Base-by-base conservation (phyloP, 1,140 invertebrate genomes). In the Procambarus clarkii region DNA sequence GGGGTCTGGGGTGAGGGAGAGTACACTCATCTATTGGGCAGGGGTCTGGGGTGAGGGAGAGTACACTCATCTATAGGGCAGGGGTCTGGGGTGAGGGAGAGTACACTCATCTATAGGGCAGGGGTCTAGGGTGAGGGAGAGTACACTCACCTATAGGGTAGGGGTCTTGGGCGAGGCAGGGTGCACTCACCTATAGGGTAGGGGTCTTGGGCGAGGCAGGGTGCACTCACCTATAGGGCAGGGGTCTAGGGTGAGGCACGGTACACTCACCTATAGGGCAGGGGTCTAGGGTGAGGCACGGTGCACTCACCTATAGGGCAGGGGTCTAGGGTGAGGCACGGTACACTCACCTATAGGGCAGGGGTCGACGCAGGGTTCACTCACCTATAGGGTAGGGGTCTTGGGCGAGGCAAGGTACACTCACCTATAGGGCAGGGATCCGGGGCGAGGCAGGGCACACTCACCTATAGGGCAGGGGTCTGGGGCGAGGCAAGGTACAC, bases 371-470 rank as follows among this genome's bases (percentile, higher is more conserved):
- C 0, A 34, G 34, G 13, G 50, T 8, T 11, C 24, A n/a, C 86
- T 86, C 34, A 92, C 92, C 92, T 15, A 85, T 91, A 46, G 85
- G 86, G 85, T 81, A 93, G 21, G 86, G 84, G 13, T 93, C 87
- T 5, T 0, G 15, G 15, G 64, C 18, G 15, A 69, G 64, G 5
- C 2, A 4, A 5, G 64, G 64, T 69, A 18, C 4, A 18, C 13
- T 69, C 13, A 69, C 13, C 4, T 5, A 8, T 18, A 7, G 13
- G 76, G 76, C 5, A 34, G 54, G 24, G 50, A 3, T 54, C 50
- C 34, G 34, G 34, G 34, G 24, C 34, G 0, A 83, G 50, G 82
- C 11, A 18, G 77, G 15, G 45, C 21, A n/a, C 50, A n/a, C 91
- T 86, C 34, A 92, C 92, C 92, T 18, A 85, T 91, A 54, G 85